phyloP scores from a whole-genome alignment of 2,113 vertebrate species.

The Epinephelus fuscoguttatus region DNA sequence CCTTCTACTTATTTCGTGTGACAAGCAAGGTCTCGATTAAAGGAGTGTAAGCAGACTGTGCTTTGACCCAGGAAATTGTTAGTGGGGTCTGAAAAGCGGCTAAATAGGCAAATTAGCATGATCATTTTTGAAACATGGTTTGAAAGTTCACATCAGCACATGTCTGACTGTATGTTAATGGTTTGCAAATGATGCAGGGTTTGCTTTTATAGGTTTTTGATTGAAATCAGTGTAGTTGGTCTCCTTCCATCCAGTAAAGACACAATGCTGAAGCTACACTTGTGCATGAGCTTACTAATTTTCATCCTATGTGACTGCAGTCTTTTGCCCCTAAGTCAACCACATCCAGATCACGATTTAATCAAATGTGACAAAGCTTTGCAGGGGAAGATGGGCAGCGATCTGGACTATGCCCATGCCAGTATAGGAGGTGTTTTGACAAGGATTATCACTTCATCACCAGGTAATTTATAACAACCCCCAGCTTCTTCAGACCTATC shows the following conservation, averaged over 20 bases:
- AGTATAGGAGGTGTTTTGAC: conserved; percentile 86
- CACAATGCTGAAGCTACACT: conserved; percentile 13
- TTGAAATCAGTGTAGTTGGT: neutral
- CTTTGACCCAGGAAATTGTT: conserved; percentile 73
- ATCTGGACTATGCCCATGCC: conserved; percentile 78
- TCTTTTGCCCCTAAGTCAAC: conserved; percentile 80
- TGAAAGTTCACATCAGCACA: conserved; percentile 28
- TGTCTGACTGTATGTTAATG: neutral
- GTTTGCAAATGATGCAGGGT: neutral
- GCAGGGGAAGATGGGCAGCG: conserved; percentile 75
- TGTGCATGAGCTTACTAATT: conserved; percentile 64
- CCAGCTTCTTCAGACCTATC: conserved; percentile 81
- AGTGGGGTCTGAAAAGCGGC: conserved; percentile 59
- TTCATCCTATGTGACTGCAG: conserved; percentile 69
- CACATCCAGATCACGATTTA: conserved; percentile 84
- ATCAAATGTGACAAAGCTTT: conserved; percentile 83
- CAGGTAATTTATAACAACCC: conserved; percentile 87
- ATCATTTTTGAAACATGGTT: conserved; percentile 10
- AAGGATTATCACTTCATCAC: conserved; percentile 86
- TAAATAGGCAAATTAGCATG: conserved; percentile 44
- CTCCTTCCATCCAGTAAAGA: neutral
- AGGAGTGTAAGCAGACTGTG: conserved; percentile 49
- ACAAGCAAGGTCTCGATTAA: conserved; percentile 49
- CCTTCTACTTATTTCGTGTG: conserved; percentile 51
- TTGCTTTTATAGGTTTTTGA: neutral